Evolutionary conservation across 2,113 vertebrate genomes (phyloP).

Genomic region (Proterorhinus semilunaris): DNA sequence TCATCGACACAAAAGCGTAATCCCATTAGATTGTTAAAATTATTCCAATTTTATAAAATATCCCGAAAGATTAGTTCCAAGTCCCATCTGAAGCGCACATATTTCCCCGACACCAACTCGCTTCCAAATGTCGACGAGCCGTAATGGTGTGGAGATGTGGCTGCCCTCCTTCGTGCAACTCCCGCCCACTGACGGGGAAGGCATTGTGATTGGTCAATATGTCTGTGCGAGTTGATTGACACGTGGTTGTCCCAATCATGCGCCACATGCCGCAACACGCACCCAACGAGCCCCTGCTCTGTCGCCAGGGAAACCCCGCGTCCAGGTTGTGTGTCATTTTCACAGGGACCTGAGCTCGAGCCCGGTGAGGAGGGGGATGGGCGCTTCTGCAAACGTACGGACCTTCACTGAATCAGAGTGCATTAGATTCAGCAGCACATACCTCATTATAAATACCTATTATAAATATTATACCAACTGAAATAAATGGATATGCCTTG

Average conservation of each 20-base stretch:
- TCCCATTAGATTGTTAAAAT: conserved; percentile 24
- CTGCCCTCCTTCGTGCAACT: conserved; percentile 41
- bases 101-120: conserved; percentile 24
- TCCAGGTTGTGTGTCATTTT: conserved; percentile 91
- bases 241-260: conserved; percentile 66
- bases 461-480: conserved; percentile 72
- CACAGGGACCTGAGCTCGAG: conserved; percentile 80
- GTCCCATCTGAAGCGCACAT: conserved; percentile 49
- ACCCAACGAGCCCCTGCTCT: conserved; percentile 82
- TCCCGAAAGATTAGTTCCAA: conserved; percentile 50
- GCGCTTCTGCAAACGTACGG: conserved; percentile 78
- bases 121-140: conserved; percentile 35
- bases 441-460: conserved; percentile 76
- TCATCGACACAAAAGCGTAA: neutral
- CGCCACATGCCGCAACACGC: conserved; percentile 49
- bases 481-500: conserved; percentile 68
- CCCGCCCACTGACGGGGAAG: conserved; percentile 57
- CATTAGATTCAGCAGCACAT: conserved; percentile 77
- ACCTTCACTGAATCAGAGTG: conserved; percentile 79
- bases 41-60: conserved; percentile 64
- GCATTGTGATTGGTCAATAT: conserved; percentile 39
- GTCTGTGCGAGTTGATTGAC: conserved; percentile 33
- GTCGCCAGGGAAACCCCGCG: conserved; percentile 87
- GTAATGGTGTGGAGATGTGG: conserved; percentile 37
- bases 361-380: conserved; percentile 91